A percentile compares a stretch with the other conserved stretches of the same genome.
Conservation (phyloP, 1,140 invertebrate species). For the Uloborus diversus region DNA sequence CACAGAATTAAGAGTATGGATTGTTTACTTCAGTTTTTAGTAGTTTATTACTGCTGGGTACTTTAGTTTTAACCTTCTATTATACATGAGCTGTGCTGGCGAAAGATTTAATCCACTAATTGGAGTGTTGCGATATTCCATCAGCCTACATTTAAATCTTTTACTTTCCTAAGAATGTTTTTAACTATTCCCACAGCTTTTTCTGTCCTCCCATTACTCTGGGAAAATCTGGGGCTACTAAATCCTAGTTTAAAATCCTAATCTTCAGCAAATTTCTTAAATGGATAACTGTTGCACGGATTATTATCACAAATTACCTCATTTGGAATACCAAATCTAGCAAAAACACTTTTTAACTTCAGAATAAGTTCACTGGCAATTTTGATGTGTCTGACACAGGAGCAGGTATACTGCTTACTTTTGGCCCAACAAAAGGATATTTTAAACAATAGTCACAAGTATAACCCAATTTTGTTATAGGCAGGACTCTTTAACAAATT, state of each 20-base stretch:
- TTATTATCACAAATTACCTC: background rate
- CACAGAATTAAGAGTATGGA: background rate
- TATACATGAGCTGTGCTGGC: conserved; percentile 31
- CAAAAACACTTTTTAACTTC: background rate
- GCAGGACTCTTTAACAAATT: too few relatives aligned
- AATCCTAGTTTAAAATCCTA: background rate
- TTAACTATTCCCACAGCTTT: conserved; percentile 25
- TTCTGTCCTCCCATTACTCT: conserved; percentile 1
- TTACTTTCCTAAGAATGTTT: conserved; percentile 12
- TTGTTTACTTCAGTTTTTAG: background rate
- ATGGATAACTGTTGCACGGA: background rate
- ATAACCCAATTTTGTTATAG: too few relatives aligned
- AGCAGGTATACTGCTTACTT: too few relatives aligned
- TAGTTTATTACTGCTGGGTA: conserved; percentile 11
- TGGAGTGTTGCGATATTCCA: conserved; percentile 41
- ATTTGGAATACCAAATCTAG: background rate
- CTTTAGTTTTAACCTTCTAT: conserved; percentile 31
- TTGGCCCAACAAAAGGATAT: too few relatives aligned
- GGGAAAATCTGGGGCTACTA: background rate
- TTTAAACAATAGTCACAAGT: too few relatives aligned
- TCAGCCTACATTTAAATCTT: conserved; percentile 28
- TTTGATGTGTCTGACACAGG: too few relatives aligned
- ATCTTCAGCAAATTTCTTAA: background rate
- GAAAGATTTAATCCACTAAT: conserved; percentile 13
- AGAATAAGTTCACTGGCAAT: background rate